Evolutionary conservation across 1,140 invertebrate genomes (phyloP).

Genomic region (Helicoverpa armigera): DNA sequence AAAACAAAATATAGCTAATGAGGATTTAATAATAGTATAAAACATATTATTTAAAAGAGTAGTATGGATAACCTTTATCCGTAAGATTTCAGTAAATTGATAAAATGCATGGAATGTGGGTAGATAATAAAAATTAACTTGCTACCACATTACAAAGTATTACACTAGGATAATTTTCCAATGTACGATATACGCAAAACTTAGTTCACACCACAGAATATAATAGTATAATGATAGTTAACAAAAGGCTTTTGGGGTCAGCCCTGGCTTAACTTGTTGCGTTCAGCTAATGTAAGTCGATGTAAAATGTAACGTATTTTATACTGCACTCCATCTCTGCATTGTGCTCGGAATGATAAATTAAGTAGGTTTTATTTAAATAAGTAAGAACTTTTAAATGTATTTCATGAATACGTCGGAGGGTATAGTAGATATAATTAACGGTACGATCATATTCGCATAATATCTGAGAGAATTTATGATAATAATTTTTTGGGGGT

Average conservation of each 20-base stretch:
- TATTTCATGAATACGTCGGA: background rate
- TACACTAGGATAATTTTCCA: background rate
- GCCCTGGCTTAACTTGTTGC: constrained; percentile 67
- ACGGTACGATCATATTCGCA: too few species aligned
- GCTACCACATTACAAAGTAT: too few species aligned
- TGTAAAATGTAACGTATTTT: constrained; percentile 44
- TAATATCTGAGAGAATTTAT: too few species aligned
- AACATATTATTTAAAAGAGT: background rate
- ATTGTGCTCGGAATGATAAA: background rate
- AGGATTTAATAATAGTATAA: background rate
- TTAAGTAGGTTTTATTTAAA: background rate
- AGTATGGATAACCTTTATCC: too few species aligned
- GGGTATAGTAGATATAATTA: too few species aligned
- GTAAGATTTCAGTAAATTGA: too few species aligned
- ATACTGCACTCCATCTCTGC: background rate
- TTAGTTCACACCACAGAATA: background rate
- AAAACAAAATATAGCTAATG: background rate
- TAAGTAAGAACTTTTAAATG: background rate
- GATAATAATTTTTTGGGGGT: too few species aligned
- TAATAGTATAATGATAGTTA: constrained; percentile 44
- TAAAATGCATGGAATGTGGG: too few species aligned
- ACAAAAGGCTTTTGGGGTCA: constrained; percentile 52
- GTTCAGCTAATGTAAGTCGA: constrained; percentile 45
- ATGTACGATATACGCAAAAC: background rate
- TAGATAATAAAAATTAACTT: background rate